Base-by-base conservation (phyloP, 2,797 vertebrate genomes). In the Spinus pinus region DNA sequence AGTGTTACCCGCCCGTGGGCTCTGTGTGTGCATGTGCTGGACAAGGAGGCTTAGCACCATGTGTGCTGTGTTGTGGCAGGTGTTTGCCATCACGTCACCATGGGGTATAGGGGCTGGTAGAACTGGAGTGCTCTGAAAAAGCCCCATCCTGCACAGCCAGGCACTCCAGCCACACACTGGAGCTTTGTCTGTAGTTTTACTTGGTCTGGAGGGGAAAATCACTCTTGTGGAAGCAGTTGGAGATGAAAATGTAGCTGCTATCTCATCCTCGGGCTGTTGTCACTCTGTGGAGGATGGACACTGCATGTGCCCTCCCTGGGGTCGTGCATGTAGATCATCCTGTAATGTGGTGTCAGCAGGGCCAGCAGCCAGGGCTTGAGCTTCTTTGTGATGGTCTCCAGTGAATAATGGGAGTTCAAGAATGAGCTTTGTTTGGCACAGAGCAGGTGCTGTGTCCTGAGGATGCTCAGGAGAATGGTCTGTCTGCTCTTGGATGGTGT, bases 81-180 rank as follows among this genome's bases (percentile, higher is more conserved):
- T 27, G 0, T 74, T 84, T 0, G 5, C 47, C n/a, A 7, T 50
- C 39, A 0, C 28, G 3, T 37, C 1, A 6, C 44, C 0, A 0
- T n/a, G 37, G 69, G 50, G 14, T 28, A 50, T 17, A 31, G 54
- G 1, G 5, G 37, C 28, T 44, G 69, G 31, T 51, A 58, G 53
- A 69, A 75, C 19, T 3, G 2, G 22, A 44, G 31, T 2, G 8
- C 46, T 35, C 30, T 0, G 2, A n/a, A 69, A 41, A 66, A 58
- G n/a, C 61, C 10, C 37, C 15, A 1, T 74, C 39, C 47, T 9
- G 1, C 44, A 18, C 37, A 65, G 64, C 35, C 47, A 16, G 31
- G 14, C 23, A 7, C 46, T 56, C 4, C n/a, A n/a, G n/a, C n/a
- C n/a, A n/a, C n/a, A n/a, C n/a, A n/a, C n/a, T 18, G 33, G 28